phyloP scores from a whole-genome alignment of 2,888 invertebrate species.

The Sylvicola cinctus region DNA sequence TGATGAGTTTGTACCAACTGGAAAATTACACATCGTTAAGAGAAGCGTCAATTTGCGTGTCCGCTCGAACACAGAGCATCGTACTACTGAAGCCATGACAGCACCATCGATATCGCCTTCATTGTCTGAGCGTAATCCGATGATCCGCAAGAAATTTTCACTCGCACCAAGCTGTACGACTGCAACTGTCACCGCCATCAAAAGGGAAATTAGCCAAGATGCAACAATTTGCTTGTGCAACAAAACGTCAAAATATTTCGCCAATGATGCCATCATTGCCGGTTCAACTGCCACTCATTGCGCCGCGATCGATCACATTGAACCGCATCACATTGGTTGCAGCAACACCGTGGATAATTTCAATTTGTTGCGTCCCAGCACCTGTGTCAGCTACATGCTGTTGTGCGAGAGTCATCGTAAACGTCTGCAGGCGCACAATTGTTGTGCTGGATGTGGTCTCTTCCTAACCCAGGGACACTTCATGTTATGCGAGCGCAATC shows the following conservation, averaged over 20 bases:
- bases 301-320: constrained; percentile 55
- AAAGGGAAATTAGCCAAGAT: background rate
- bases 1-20: constrained; percentile 23
- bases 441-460: constrained; percentile 75
- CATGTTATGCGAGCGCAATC: constrained; percentile 54
- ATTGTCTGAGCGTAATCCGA: background rate
- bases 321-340: constrained; percentile 58
- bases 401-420: constrained; percentile 60
- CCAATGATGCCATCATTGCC: constrained; percentile 32
- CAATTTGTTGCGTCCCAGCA: constrained; percentile 45
- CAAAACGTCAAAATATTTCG: constrained; percentile 29
- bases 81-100: background rate
- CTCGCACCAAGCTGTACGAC: too few species aligned
- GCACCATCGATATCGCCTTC: background rate
- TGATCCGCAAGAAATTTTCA: background rate
- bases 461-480: constrained; percentile 85
- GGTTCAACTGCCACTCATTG: constrained; percentile 43
- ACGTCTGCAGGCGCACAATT: constrained; percentile 59
- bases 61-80: constrained; percentile 9
- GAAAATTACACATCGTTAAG: constrained; percentile 19
- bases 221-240: constrained; percentile 29
- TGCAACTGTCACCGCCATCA: too few species aligned
- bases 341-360: constrained; percentile 42
- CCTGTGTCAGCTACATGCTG: constrained; percentile 56
- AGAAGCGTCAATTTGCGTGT: constrained; percentile 21